phyloP scores from a whole-genome alignment of 2,113 vertebrate genomes.

The Propithecus coquereli region DNA sequence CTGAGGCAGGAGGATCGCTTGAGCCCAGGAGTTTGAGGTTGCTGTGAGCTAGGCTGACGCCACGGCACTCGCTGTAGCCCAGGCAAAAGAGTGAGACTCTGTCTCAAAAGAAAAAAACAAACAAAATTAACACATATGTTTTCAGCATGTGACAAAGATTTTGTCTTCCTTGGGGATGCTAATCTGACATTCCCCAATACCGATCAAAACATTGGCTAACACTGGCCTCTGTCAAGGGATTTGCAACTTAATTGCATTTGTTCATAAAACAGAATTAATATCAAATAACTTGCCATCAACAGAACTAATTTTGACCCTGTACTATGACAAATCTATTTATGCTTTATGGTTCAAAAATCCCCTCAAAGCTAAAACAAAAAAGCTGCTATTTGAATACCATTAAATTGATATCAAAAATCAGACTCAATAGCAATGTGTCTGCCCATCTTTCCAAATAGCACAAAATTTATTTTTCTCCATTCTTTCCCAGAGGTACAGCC shows the following conservation, averaged over 20 bases:
- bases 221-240: neutral
- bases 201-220: slow-evolving; percentile 15
- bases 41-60: too few species aligned
- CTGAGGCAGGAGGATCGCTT: too few species aligned
- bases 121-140: neutral
- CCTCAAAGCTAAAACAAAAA: neutral
- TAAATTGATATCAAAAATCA: neutral
- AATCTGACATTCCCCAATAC: slow-evolving; percentile 48
- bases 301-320: slow-evolving; percentile 43
- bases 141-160: neutral
- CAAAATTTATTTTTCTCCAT: neutral
- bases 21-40: too few species aligned
- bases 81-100: too few species aligned
- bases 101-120: too few species aligned
- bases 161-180: slow-evolving; percentile 38
- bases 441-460: neutral
- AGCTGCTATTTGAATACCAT: neutral
- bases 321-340: slow-evolving; percentile 34
- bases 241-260: slow-evolving; percentile 59
- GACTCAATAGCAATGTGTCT: neutral
- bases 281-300: neutral
- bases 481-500: neutral
- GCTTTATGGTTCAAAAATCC: slow-evolving; percentile 24
- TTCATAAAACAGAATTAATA: slow-evolving; percentile 64
- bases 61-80: too few species aligned